These are phyloP conservation scores for Perccottus glenii DNA, from an alignment of 2,113 vertebrate genomes.

Conservation along the genomic window DNA sequence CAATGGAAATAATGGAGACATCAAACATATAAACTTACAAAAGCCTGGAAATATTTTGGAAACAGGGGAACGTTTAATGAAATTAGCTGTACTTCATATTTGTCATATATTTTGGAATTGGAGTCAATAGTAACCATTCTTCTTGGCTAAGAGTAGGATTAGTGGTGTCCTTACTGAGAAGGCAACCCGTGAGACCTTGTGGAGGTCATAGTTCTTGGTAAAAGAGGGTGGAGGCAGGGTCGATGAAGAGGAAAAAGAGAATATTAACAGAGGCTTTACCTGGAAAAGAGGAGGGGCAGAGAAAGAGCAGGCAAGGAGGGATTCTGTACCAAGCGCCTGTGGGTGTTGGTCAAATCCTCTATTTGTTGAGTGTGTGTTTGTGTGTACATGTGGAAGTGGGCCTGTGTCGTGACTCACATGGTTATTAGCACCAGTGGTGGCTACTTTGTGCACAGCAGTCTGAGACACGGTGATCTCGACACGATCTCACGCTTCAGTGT, in stretches of 20 bases:
- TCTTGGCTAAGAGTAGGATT: no score
- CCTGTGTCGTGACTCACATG: constrained; percentile 57
- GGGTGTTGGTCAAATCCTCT: constrained; percentile 44
- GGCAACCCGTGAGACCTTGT: constrained; percentile 11
- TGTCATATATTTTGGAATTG: no score
- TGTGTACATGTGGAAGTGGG: constrained; percentile 16
- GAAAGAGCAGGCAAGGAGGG: constrained; percentile 19
- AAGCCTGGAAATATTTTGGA: no score
- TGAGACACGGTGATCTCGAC: constrained; percentile 26
- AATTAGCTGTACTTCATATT: no score
- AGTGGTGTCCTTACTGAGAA: background rate
- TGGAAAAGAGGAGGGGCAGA: constrained; percentile 20
- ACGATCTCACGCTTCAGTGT: background rate
- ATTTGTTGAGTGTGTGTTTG: constrained; percentile 29
- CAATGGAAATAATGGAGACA: no score
- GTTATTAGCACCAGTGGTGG: constrained; percentile 31
- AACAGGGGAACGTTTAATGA: no score
- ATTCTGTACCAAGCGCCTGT: constrained; percentile 13
- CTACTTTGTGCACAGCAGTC: constrained; percentile 34
- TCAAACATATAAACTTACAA: no score
- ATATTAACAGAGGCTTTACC: constrained; percentile 26
- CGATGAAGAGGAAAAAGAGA: constrained; percentile 19
- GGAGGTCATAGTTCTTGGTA: constrained; percentile 34
- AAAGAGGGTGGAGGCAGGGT: constrained; percentile 20
- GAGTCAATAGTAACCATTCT: no score